Base-by-base conservation (phyloP, 2,888 invertebrate species). In the Drosophila borealis region DNA sequence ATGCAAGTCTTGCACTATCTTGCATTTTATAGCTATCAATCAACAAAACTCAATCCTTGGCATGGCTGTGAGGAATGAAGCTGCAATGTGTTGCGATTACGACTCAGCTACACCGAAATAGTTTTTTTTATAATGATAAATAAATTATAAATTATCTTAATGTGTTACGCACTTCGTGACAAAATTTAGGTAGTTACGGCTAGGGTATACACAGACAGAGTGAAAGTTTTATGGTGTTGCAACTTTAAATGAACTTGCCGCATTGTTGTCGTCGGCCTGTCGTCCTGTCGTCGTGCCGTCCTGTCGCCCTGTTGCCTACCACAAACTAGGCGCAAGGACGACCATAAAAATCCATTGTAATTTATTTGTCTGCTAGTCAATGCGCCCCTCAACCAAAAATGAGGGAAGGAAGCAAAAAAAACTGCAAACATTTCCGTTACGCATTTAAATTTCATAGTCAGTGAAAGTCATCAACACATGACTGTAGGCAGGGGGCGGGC, bases 401-500 rank as follows among this genome's bases (percentile, higher is more conserved):
- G 37, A 42, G 36, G 14, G 19, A 17, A 56, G 25, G 41, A 59
- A 41, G 62, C 49, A 55, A 51, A 62, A 54, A 55, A 41, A 25
- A 46, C 37, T 41, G 53, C 78, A 63, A 81, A 81, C 89, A 89
- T 88, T 88, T 90, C 89, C 89, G 89, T 78, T 78, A 76, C 89
- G 74, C 90, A 89, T 89, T 90, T 89, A 74, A 90, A 81, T 90
- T 90, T 85, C 81, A 83, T 85, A 90, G 88, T 78, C 88, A 90
- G 88, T 88, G 88, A 90, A 90, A 88, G 90, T 83, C 88, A 89
- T 88, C 89, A 89, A 81, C 89, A 88, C 89, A 80, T 81, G 78
- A 72, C 36, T 11, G n/a, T n/a, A 19, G 25, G 21, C 17, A n/a
- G 46, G n/a, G n/a, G n/a, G 10, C 21, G 48, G 44, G 46, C 6